A percentile compares a stretch with the other conserved stretches of the same genome.
Conservation (phyloP, 2,113 vertebrate genomes). For the Gulo gulo region DNA sequence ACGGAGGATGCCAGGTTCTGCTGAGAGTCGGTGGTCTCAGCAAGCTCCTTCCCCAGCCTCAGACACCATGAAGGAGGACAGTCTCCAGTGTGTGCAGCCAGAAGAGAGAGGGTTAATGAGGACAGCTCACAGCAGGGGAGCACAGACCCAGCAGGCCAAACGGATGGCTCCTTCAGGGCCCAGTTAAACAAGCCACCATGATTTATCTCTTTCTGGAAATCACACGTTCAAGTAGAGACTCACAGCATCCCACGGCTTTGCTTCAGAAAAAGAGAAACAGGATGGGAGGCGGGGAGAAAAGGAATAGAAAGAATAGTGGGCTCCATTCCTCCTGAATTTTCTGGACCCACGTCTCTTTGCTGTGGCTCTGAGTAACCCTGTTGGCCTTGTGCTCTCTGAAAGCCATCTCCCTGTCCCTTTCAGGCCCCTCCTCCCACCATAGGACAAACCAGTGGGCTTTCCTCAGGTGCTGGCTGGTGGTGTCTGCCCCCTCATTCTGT, state of each 20-base stretch:
- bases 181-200: neutral
- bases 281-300: accelerated
- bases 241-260: neutral
- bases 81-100: neutral
- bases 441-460: accelerated
- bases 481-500: neutral
- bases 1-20: accelerated
- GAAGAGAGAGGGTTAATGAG: neutral
- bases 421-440: no score
- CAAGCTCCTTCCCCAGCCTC: neutral
- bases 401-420: accelerated
- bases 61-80: neutral
- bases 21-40: neutral
- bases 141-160: neutral
- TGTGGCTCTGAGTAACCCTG: accelerated
- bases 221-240: neutral
- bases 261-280: neutral
- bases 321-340: accelerated
- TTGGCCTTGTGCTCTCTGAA: neutral
- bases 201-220: neutral
- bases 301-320: accelerated
- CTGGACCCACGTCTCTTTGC: accelerated
- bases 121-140: neutral
- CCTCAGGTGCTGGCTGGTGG: neutral
- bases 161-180: neutral